phyloP scores from a whole-genome alignment of 2,797 vertebrate species.

The Pygocentrus nattereri region DNA sequence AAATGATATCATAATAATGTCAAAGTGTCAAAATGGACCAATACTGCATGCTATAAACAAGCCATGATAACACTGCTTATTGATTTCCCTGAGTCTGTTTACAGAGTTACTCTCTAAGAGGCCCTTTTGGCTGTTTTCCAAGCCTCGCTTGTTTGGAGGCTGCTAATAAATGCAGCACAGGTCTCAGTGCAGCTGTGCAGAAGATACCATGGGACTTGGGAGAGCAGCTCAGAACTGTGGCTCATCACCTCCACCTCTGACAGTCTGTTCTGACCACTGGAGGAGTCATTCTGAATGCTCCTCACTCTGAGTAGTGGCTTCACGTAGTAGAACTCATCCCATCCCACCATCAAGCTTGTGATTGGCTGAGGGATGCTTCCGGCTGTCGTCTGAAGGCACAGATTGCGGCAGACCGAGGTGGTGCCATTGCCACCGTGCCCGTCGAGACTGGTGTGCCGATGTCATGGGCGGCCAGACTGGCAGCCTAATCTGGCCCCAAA shows the following conservation, averaged over 20 bases:
- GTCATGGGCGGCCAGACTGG: conserved; percentile 47
- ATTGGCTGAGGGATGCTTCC: conserved; percentile 38
- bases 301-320: conserved; percentile 16
- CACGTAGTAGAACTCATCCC: conserved; percentile 14
- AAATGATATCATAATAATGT: not conserved
- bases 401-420: conserved; percentile 57
- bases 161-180: conserved; percentile 46
- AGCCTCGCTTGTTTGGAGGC: conserved; percentile 32
- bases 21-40: not conserved
- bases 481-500: conserved; percentile 56
- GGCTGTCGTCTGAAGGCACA: conserved; percentile 51
- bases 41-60: not conserved
- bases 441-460: conserved; percentile 51
- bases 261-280: conserved; percentile 31
- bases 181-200: conserved; percentile 32
- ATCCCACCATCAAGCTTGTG: conserved; percentile 18
- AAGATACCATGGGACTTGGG: conserved; percentile 25
- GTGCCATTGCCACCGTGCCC: conserved; percentile 39
- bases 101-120: conserved; percentile 31
- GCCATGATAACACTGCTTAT: conserved; percentile 2
- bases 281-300: conserved; percentile 8
- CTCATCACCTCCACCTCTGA: conserved; percentile 27
- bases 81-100: conserved; percentile 7
- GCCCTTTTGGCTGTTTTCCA: conserved; percentile 54
- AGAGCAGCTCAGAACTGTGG: conserved; percentile 29